Conservation (phyloP, 1,140 invertebrate species). For the Pachypeltis micranthus region DNA sequence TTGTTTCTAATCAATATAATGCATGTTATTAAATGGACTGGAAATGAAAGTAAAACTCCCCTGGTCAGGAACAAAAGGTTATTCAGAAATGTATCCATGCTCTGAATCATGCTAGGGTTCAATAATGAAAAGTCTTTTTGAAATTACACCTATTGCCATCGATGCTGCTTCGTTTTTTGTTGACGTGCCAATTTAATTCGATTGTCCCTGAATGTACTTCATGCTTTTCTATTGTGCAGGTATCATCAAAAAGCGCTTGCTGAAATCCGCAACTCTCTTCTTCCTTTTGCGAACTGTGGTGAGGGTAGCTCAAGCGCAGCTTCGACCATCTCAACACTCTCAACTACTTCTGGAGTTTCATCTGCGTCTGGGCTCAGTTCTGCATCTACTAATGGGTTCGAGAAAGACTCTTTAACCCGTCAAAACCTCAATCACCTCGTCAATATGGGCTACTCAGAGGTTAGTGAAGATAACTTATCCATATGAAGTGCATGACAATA, state of each 20-base stretch:
- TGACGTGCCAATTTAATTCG: no score
- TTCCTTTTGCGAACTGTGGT: conserved; percentile 54
- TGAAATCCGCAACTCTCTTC: conserved; percentile 71
- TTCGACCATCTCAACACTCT: conserved; percentile 56
- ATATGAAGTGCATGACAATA: no score
- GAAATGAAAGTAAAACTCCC: no score
- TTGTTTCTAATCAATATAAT: no score
- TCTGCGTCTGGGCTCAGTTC: conserved; percentile 50
- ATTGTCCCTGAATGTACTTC: no score
- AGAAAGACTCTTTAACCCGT: conserved; percentile 37
- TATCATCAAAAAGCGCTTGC: conserved; percentile 76
- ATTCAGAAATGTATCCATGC: no score
- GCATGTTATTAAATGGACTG: no score
- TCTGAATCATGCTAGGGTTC: no score
- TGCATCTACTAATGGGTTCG: conserved; percentile 35
- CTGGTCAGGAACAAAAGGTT: no score
- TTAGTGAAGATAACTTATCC: conserved; percentile 30
- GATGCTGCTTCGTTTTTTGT: no score
- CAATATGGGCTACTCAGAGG: conserved; percentile 54
- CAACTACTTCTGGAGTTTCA: conserved; percentile 52
- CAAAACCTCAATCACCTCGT: conserved; percentile 45
- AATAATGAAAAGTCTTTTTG: no score
- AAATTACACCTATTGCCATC: no score
- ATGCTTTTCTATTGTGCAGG: conserved; percentile 37
- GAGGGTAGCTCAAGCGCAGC: conserved; percentile 55